Percentiles rank a stretch among this genome's conserved stretches.
phyloP scores from a whole-genome alignment of 2,797 vertebrate genomes.

The Argyrosomus regius region DNA sequence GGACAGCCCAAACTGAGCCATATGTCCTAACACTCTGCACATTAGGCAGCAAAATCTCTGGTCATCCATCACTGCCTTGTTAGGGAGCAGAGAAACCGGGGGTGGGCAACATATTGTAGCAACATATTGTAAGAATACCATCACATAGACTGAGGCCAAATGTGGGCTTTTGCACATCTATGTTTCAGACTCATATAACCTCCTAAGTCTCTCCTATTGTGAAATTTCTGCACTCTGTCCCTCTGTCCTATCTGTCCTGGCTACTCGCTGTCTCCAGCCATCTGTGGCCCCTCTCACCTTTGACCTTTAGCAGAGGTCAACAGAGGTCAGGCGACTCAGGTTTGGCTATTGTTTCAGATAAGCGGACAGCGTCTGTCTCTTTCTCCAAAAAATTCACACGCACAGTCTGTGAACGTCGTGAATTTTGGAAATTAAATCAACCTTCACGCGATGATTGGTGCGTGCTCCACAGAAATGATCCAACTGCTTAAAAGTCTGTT shows the following conservation, averaged over 20 bases:
- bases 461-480: conserved; percentile 3
- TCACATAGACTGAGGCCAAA: conserved; percentile 42
- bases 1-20: conserved; percentile 70
- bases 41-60: conserved; percentile 71
- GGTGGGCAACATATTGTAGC: conserved; percentile 62
- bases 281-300: conserved; percentile 74
- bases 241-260: conserved; percentile 47
- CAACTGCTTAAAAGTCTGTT: conserved; percentile 37
- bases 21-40: conserved; percentile 76
- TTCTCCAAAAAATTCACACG: conserved; percentile 21
- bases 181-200: conserved; percentile 44
- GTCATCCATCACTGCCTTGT: conserved; percentile 82
- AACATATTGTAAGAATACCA: conserved; percentile 68
- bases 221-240: conserved; percentile 52
- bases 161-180: conserved; percentile 44
- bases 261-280: conserved; percentile 57
- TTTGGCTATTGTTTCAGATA: conserved; percentile 65
- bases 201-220: conserved; percentile 17
- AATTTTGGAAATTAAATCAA: conserved; percentile 33
- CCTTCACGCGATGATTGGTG: conserved; percentile 12
- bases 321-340: conserved; percentile 67
- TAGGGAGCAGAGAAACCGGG: conserved; percentile 59
- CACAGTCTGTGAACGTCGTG: conserved; percentile 13
- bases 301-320: conserved; percentile 72
- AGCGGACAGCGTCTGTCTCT: conserved; percentile 53